phyloP scores from a whole-genome alignment of 2,797 vertebrate species.

The Myotis planiceps region DNA sequence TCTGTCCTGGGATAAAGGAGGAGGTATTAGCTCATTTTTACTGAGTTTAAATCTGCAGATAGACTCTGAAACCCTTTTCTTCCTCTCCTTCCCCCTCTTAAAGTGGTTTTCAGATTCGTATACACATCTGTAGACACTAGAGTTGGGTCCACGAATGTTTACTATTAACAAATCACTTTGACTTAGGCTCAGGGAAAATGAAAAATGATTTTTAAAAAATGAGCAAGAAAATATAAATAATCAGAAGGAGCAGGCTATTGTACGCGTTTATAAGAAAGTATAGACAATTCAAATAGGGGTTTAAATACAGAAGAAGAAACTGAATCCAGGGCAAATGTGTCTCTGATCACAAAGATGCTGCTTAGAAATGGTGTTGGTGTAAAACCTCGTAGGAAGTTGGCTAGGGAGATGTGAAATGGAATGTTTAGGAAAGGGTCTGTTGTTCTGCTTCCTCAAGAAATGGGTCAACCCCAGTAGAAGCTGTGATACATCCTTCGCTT shows the following conservation, averaged over 20 bases:
- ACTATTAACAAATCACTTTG: not conserved
- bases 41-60: not conserved
- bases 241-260: accelerated
- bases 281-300: not conserved
- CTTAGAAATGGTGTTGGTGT: not conserved
- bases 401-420: not conserved
- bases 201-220: not conserved
- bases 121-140: not conserved
- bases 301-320: not conserved
- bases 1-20: not conserved
- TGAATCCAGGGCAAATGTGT: not conserved
- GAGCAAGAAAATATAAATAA: not conserved
- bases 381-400: not conserved
- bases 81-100: not conserved
- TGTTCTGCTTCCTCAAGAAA: not conserved
- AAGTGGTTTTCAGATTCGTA: not conserved
- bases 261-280: accelerated
- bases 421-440: not conserved
- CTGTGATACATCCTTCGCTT: not conserved
- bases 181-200: not conserved
- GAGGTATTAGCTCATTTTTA: not conserved
- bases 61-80: not conserved
- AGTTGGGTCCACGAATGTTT: not conserved
- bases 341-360: not conserved
- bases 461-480: not conserved